phyloP scores from a whole-genome alignment of 2,888 invertebrate genomes.

The Bellardia bayeri region DNA sequence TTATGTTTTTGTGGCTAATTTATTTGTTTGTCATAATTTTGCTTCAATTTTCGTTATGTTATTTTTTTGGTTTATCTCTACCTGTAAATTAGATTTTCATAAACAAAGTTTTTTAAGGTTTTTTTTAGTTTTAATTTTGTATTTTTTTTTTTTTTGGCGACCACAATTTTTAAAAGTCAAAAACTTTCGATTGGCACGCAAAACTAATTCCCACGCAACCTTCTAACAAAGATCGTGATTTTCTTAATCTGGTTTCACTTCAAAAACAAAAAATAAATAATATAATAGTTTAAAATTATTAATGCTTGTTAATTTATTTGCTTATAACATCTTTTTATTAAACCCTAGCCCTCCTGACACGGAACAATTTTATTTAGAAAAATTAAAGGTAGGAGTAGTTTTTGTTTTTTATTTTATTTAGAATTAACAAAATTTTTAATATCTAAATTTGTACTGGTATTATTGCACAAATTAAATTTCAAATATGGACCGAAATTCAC shows the following conservation, averaged over 20 bases:
- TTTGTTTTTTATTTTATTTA: no score
- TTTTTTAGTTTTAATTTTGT: conserved; percentile 44
- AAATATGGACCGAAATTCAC: no score
- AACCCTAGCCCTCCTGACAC: no score
- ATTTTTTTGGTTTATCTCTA: conserved; percentile 41
- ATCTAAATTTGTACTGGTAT: no score
- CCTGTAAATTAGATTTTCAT: conserved; percentile 68
- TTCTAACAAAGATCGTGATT: conserved; percentile 58
- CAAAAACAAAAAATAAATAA: conserved; percentile 22
- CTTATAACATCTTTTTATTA: conserved; percentile 49
- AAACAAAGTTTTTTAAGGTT: conserved; percentile 57
- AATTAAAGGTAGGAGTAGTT: no score
- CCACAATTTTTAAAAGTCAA: conserved; percentile 14
- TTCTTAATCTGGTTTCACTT: conserved; percentile 61
- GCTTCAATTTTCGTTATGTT: conserved; percentile 26
- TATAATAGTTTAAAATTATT: conserved; percentile 42
- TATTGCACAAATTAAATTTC: no score
- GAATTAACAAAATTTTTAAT: no score
- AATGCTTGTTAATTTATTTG: conserved; percentile 60
- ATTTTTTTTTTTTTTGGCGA: conserved; percentile 26
- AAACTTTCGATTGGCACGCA: conserved; percentile 65
- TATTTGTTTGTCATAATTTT: conserved; percentile 56
- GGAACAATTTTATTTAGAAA: no score
- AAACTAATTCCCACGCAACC: conserved; percentile 69
- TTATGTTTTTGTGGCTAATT: conserved; percentile 2